Percentiles rank a stretch among this genome's conserved stretches.
Evolutionary conservation across 2,888 invertebrate species (phyloP).

Genomic region (Mesoligia furuncula): DNA sequence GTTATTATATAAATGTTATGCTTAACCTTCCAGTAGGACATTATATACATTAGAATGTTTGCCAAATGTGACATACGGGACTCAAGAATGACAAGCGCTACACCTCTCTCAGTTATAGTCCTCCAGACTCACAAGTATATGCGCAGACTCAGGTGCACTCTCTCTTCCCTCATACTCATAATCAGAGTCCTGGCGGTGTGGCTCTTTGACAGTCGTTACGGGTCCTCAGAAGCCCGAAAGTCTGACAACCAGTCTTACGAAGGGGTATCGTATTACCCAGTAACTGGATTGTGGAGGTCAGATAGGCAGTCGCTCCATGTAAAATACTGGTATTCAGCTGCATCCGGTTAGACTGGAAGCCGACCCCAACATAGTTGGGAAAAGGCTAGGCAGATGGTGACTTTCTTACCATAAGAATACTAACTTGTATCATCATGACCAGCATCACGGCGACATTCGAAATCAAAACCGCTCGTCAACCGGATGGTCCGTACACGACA

Average conservation of each 20-base stretch:
- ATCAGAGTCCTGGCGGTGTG: too few species aligned
- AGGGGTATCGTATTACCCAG: too few species aligned
- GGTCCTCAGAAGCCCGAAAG: too few species aligned
- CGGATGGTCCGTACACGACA: neutral
- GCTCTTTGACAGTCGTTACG: too few species aligned
- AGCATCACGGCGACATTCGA: neutral
- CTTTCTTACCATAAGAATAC: neutral
- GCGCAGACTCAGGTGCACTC: neutral
- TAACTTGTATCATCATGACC: neutral
- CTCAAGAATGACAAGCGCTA: neutral
- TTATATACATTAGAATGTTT: slow-evolving; percentile 22
- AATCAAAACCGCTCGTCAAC: slow-evolving; percentile 1
- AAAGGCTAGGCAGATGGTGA: too few species aligned
- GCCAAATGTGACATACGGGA: slow-evolving; percentile 34
- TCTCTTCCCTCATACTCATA: neutral
- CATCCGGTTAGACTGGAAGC: too few species aligned
- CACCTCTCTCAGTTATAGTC: neutral
- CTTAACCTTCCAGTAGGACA: slow-evolving; percentile 55
- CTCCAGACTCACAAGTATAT: neutral
- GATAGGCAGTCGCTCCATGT: too few species aligned
- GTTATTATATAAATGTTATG: slow-evolving; percentile 53
- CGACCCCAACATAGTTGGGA: too few species aligned
- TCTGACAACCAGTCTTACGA: too few species aligned
- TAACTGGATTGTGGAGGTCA: too few species aligned
- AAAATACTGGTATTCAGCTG: too few species aligned